A percentile compares a stretch with the other conserved stretches of the same genome.
Evolutionary conservation across 2,888 invertebrate species (phyloP).

Genomic region (Nesidiocoris tenuis): DNA sequence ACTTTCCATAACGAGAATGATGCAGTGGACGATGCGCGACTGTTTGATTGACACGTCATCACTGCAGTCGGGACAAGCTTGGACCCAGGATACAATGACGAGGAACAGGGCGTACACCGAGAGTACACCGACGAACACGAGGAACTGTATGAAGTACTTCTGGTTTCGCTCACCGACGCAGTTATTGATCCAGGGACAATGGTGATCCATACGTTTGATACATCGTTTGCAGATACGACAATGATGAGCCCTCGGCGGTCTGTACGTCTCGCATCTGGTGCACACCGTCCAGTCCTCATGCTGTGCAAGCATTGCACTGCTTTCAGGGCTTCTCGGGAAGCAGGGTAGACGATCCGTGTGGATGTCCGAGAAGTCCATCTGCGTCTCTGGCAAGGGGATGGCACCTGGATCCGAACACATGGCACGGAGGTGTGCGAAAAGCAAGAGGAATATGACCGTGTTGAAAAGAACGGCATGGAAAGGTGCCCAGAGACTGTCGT

Average conservation of each 20-base stretch:
- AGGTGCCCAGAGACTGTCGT: slow-evolving; percentile 76
- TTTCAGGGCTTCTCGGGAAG: slow-evolving; percentile 33
- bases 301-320: slow-evolving; percentile 49
- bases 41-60: slow-evolving; percentile 67
- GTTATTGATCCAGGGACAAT: slow-evolving; percentile 90
- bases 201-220: slow-evolving; percentile 79
- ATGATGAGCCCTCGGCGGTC: slow-evolving; percentile 83
- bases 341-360: slow-evolving; percentile 58
- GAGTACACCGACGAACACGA: slow-evolving; percentile 72
- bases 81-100: slow-evolving; percentile 71
- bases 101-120: slow-evolving; percentile 61
- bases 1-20: slow-evolving; percentile 76
- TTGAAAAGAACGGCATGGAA: slow-evolving; percentile 79
- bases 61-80: slow-evolving; percentile 67
- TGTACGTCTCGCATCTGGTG: slow-evolving; percentile 74
- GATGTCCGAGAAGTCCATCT: slow-evolving; percentile 78
- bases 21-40: slow-evolving; percentile 76
- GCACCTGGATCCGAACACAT: slow-evolving; percentile 87
- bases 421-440: slow-evolving; percentile 77
- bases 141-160: slow-evolving; percentile 86
- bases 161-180: slow-evolving; percentile 90
- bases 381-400: slow-evolving; percentile 71
- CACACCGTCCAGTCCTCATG: slow-evolving; percentile 75
- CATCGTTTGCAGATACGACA: slow-evolving; percentile 84
- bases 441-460: slow-evolving; percentile 69